A percentile compares a stretch with the other conserved stretches of the same genome.
phyloP scores from a whole-genome alignment of 2,888 invertebrate species.

The Latheticus oryzae region DNA sequence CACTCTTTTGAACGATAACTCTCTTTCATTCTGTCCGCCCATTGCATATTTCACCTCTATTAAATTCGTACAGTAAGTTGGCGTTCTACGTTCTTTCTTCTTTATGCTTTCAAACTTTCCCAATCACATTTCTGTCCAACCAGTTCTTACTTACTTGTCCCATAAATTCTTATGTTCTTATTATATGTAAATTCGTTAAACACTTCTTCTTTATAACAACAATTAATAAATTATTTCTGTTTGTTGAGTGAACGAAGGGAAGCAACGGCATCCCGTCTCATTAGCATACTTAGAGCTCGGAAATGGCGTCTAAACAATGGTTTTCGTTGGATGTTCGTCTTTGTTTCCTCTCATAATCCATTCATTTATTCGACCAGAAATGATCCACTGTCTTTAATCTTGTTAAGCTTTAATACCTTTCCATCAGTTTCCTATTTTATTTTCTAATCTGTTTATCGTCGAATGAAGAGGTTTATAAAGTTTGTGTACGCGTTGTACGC shows the following conservation, averaged over 20 bases:
- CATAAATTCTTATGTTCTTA: too few relatives aligned
- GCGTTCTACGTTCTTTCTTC: too few relatives aligned
- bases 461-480: conserved; percentile 57
- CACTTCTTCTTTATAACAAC: conserved; percentile 3
- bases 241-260: conserved; percentile 1
- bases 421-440: conserved; percentile 62
- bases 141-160: too few relatives aligned
- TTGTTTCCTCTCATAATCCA: conserved; percentile 46
- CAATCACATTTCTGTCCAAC: too few relatives aligned
- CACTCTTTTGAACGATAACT: too few relatives aligned
- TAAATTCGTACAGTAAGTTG: too few relatives aligned
- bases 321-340: conserved; percentile 35
- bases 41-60: too few relatives aligned
- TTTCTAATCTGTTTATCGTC: conserved; percentile 64
- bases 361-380: conserved; percentile 53
- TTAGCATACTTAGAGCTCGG: conserved; percentile 30
- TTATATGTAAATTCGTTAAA: too few relatives aligned
- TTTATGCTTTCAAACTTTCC: too few relatives aligned
- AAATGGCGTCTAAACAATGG: conserved; percentile 37
- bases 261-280: conserved; percentile 12
- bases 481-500: conserved; percentile 52
- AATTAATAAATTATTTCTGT: conserved; percentile 22
- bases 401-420: conserved; percentile 63
- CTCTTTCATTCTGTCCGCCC: too few relatives aligned
- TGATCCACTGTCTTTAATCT: conserved; percentile 61